Evolutionary conservation across 2,113 vertebrate genomes (phyloP).

Genomic region (Corvus hawaiiensis): DNA sequence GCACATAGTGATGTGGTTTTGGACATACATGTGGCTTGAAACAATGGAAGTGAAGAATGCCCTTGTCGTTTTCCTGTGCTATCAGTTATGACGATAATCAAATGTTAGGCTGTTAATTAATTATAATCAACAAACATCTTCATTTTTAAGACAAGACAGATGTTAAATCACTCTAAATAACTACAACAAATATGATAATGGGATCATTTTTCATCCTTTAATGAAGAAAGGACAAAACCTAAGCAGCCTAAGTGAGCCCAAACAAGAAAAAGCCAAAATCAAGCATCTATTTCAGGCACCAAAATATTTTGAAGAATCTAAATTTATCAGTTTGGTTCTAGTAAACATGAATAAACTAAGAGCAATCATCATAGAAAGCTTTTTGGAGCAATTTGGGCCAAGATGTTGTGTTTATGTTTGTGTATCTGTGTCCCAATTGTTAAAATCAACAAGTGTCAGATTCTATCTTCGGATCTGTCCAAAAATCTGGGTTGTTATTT

Average conservation of each 20-base stretch:
- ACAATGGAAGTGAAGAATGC: neutral
- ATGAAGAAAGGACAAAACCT: neutral
- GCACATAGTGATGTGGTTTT: neutral
- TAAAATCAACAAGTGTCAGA: neutral
- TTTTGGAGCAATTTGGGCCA: neutral
- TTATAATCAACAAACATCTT: neutral
- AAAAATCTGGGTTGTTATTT: neutral
- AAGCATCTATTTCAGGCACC: neutral
- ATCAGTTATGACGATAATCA: neutral
- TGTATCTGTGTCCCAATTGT: neutral
- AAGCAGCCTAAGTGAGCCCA: neutral
- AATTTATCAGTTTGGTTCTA: neutral
- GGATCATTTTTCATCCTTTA: neutral
- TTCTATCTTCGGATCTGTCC: neutral
- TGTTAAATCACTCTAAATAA: neutral
- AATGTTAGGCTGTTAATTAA: neutral
- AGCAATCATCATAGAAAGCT: neutral
- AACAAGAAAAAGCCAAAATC: neutral
- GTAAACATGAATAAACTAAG: neutral
- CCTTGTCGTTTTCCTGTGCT: neutral
- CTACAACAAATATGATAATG: neutral
- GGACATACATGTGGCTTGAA: neutral
- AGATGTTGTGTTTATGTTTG: neutral
- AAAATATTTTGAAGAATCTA: neutral
- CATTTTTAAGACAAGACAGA: neutral